These are phyloP conservation scores for Lamprotornis superbus DNA, from an alignment of 2,113 vertebrate species.

Conservation along the genomic window DNA sequence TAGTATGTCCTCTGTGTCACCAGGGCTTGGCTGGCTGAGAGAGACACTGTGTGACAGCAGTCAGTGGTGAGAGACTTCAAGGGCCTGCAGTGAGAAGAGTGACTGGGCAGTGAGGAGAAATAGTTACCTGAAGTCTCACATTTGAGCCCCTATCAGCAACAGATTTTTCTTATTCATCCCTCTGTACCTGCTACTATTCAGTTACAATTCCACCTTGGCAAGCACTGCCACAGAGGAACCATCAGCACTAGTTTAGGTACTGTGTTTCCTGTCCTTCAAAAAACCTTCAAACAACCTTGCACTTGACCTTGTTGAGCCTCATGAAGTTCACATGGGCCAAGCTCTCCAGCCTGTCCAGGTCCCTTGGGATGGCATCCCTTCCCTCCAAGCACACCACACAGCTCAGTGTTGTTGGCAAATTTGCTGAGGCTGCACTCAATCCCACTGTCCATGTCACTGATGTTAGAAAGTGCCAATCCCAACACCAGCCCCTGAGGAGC, in stretches of 20 bases:
- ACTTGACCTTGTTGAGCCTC: not conserved
- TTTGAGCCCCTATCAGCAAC: not conserved
- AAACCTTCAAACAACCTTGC: not conserved
- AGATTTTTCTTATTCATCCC: not conserved
- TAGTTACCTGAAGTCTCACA: not conserved
- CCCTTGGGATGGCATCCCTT: not conserved
- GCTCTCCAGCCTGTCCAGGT: not conserved
- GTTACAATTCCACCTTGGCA: not conserved
- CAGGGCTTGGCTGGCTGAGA: not conserved
- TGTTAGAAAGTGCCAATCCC: not conserved
- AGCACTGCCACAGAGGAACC: not conserved
- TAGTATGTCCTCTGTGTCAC: not conserved
- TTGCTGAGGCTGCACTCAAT: not conserved
- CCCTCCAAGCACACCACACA: not conserved
- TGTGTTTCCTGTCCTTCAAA: not conserved
- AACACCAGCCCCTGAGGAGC: not conserved
- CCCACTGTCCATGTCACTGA: no score
- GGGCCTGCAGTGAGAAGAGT: not conserved
- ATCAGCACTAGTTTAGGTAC: not conserved
- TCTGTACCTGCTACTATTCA: not conserved
- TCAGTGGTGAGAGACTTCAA: not conserved
- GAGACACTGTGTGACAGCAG: not conserved
- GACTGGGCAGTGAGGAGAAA: not conserved
- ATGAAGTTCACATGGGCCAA: no score
- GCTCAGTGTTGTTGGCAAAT: accelerated